A percentile compares a stretch with the other conserved stretches of the same genome.
These are phyloP conservation scores for Oligia latruncula DNA, from an alignment of 2,888 invertebrate species.

Conservation along the genomic window DNA sequence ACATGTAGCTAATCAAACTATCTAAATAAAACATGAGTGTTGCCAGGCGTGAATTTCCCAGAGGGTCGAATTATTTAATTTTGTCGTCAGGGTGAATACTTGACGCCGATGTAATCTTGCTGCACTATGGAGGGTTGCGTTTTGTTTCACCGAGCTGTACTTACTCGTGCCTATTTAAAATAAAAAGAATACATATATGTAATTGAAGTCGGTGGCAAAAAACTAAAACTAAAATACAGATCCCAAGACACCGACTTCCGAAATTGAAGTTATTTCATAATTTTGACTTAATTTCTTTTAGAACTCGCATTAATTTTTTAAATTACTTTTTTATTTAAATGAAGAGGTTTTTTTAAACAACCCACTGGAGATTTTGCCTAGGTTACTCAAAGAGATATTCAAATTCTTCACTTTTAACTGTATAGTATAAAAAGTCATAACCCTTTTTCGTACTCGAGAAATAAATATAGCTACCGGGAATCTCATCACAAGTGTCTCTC, in stretches of 20 bases:
- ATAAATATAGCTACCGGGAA: neutral
- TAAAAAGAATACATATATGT: neutral
- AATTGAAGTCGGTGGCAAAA: too few species aligned
- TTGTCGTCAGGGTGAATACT: slow-evolving; percentile 51
- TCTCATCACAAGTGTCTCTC: too few species aligned
- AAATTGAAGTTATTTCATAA: too few species aligned
- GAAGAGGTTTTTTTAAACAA: neutral
- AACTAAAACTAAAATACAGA: too few species aligned
- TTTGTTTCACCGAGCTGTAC: neutral
- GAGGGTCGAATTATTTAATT: slow-evolving; percentile 51
- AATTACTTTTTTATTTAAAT: too few species aligned
- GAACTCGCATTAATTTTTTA: too few species aligned
- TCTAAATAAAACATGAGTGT: slow-evolving; percentile 59
- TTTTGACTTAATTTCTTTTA: too few species aligned
- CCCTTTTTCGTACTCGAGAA: neutral
- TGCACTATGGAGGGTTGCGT: neutral
- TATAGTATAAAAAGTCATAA: neutral
- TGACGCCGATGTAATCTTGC: slow-evolving; percentile 28
- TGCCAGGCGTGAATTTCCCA: slow-evolving; percentile 53
- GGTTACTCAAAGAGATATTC: neutral
- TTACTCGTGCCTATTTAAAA: too few species aligned
- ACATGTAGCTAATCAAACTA: slow-evolving; percentile 61
- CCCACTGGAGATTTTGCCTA: neutral
- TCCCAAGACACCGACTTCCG: too few species aligned
- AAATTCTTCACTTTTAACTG: neutral